Evolutionary conservation across 1,140 invertebrate genomes (phyloP).

Genomic region (Uloborus diversus): DNA sequence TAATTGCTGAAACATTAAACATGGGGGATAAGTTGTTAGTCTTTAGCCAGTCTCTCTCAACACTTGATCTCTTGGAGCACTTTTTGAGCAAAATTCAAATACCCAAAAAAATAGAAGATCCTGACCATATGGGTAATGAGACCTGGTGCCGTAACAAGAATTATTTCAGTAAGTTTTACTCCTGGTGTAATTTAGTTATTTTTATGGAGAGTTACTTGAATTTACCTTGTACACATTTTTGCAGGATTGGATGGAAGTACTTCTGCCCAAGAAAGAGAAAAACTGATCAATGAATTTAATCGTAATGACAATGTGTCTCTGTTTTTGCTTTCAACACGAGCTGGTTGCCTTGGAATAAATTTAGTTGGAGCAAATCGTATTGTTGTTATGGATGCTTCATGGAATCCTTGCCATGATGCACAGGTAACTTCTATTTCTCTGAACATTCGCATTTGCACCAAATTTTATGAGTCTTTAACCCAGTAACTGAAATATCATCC

Average conservation of each 20-base stretch:
- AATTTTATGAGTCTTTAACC: no score
- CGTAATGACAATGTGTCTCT: conserved; percentile 86
- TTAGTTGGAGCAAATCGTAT: conserved; percentile 94
- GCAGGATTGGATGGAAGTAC: conserved; percentile 90
- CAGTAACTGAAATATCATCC: no score
- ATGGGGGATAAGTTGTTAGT: conserved; percentile 92
- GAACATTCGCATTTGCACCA: no score
- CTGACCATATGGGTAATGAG: conserved; percentile 63
- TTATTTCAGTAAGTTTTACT: conserved; percentile 84
- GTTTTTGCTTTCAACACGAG: conserved; percentile 96
- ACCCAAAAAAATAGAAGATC: conserved; percentile 71
- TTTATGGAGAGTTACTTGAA: not conserved
- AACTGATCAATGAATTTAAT: conserved; percentile 97
- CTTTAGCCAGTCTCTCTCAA: conserved; percentile 96
- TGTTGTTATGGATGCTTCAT: conserved; percentile 97
- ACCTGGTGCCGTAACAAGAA: conserved; percentile 87
- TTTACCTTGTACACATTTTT: not conserved
- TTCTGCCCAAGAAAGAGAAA: conserved; percentile 90
- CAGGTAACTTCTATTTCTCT: conserved; percentile 70
- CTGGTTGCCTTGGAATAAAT: conserved; percentile 97
- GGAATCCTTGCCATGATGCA: conserved; percentile 99
- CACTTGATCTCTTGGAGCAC: conserved; percentile 96
- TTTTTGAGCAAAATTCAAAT: conserved; percentile 85
- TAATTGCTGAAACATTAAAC: conserved; percentile 87
- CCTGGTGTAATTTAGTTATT: conserved; percentile 10